Base-by-base conservation (phyloP, 2,888 invertebrate species). In the Plagiodera versicolora region DNA sequence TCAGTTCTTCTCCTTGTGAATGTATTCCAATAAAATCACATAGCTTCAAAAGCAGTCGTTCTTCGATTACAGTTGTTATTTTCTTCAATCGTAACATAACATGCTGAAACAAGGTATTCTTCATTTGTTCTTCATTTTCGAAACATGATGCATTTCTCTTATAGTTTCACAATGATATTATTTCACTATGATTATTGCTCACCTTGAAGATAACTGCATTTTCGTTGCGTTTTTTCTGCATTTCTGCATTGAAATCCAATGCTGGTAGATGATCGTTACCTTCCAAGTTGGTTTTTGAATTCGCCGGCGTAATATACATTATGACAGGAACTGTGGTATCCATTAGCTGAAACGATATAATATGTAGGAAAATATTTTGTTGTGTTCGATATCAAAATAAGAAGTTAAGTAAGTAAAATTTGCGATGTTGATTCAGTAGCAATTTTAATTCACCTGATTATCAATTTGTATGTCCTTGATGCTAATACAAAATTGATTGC, bases 201-300 rank as follows among this genome's bases (percentile, higher is more conserved):
- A 87, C 87, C 80, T 92, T 90, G 81, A 93, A 94, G 76, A 94
- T 94, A 68, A 92, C 88, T 1, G 95, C 94, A 81, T 95, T 75
- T 75, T 81, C 63, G 77, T 86, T 83, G 10, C 85, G 83, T 73
- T 88, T 86, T 24, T 90, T 87, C 57, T 72, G 72, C 28, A 91
- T 86, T 80, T 95, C 92, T 1, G 90, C 85, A 16, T 89, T 88
- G 53, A 96, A 84, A 73, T 90, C 88, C 68, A 97, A 84, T 8
- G 94, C 93, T 30, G 93, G 91, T 67, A 87, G 81, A n/a, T 78
- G 77, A 63, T 81, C 71, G 60, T 83, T 81, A 9, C 77, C 80
- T 57, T 80, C 81, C 56, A 83, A 85, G 48, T 78, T 77, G 11
- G 79, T 78, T 32, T 80, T 83, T 17, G 83, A 75, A 63, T 81